Evolutionary conservation across 2,888 invertebrate genomes (phyloP).

Genomic region (Philonicus albiceps): DNA sequence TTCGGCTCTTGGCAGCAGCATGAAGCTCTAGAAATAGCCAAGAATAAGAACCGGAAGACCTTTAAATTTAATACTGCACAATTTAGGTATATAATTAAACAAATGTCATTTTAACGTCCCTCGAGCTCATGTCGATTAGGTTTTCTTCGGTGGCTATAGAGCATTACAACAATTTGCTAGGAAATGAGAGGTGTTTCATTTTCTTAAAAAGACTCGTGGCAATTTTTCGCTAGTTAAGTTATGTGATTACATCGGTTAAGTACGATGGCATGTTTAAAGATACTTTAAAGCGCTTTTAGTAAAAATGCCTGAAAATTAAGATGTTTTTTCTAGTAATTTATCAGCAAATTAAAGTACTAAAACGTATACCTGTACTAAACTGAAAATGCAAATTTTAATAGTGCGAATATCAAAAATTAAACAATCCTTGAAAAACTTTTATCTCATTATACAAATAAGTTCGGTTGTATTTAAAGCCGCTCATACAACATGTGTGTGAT

Average conservation of each 20-base stretch:
- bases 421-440: not conserved
- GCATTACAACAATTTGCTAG: not conserved
- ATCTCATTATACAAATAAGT: not conserved
- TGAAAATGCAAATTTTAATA: not conserved
- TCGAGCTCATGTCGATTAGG: not conserved
- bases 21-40: not conserved
- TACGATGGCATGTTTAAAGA: not conserved
- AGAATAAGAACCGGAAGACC: not conserved
- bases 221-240: not conserved
- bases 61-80: not conserved
- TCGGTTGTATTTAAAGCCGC: not conserved
- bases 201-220: not conserved
- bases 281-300: not conserved
- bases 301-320: not conserved
- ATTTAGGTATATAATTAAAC: not conserved
- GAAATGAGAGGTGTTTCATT: not conserved
- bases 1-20: not conserved
- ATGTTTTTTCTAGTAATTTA: not conserved
- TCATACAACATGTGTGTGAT: too few relatives aligned
- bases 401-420: not conserved
- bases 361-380: not conserved
- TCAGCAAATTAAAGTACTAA: not conserved
- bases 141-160: not conserved
- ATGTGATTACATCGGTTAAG: not conserved
- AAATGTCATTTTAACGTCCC: not conserved